Evolutionary conservation across 2,113 vertebrate species (phyloP).

Genomic region (Brachypteracias leptosomus): DNA sequence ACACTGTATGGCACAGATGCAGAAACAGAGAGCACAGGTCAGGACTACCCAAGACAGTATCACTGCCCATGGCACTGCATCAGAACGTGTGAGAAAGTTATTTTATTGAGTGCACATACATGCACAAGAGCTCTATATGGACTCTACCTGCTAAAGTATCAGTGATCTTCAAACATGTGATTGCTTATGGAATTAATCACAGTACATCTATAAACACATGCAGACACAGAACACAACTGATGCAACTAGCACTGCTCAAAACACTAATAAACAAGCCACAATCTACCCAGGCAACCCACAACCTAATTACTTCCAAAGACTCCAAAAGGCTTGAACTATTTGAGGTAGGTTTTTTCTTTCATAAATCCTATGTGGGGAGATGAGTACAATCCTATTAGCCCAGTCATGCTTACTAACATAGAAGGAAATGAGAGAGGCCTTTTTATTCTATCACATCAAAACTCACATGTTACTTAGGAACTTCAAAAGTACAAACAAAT

Average conservation of each 20-base stretch:
- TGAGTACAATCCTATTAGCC: neutral
- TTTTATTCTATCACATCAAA: neutral
- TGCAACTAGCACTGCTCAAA: neutral
- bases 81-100: neutral
- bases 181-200: neutral
- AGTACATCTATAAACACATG: neutral
- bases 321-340: neutral
- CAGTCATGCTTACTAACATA: neutral
- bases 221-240: neutral
- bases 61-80: neutral
- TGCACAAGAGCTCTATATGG: neutral
- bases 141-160: neutral
- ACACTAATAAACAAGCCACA: slow-evolving; percentile 40
- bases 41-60: neutral
- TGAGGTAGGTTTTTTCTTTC: slow-evolving; percentile 27
- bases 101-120: neutral
- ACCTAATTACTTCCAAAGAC: slow-evolving; percentile 22
- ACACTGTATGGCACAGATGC: neutral
- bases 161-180: neutral
- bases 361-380: neutral
- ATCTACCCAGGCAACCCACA: slow-evolving; percentile 37
- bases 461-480: neutral
- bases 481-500: neutral
- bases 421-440: neutral
- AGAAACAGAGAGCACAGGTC: neutral